Evolutionary conservation across 2,797 vertebrate genomes (phyloP), one percentile per base, ranked within the genome.

Genomic region (Gallinago solitaria): DNA sequence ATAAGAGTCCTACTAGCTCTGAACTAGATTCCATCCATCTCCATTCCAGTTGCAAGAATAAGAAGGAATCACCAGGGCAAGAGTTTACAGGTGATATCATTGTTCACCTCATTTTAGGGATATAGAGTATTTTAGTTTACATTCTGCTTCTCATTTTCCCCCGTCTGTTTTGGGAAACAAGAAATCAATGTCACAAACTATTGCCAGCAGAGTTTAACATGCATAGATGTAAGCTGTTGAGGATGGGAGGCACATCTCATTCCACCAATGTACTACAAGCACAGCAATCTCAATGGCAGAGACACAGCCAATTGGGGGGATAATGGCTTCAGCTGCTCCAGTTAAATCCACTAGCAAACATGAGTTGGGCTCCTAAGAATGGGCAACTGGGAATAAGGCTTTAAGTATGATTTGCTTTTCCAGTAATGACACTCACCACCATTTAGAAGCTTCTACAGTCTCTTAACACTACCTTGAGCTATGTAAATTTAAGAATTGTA

Each of bases 261-360:
- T 39, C 51, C 50, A 32, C 9, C n/a, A 28, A 32, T 1, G 16
- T 8, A 51, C 60, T 14, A 56, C 3, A 4, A 75, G 50, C 45
- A 75, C 45, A 53, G 8, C 33, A 53, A 28, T 12, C 79, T 69
- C 81, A 65, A 6, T 30, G 23, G 77, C 59, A 83, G 47, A 61
- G 27, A 69, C 13, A 25, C 20, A 79, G 74, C 28, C 61, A 21
- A 7, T 1, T 14, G 70, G 41, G 47, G 4, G 9, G 47, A 18
- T 9, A 82, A 76, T 9, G 43, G 30, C 8, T 76, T 83, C 74
- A 64, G 33, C 27, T 69, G 50, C 74, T 80, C 71, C 57, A 35
- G 24, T 53, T 86, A 88, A 82, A 93, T 61, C 54, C 80, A 45
- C 24, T 9, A 59, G 54, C 77, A 95, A 88, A 86, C 33, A 32